Conservation (phyloP, 2,113 vertebrate species). For the Motacilla alba region DNA sequence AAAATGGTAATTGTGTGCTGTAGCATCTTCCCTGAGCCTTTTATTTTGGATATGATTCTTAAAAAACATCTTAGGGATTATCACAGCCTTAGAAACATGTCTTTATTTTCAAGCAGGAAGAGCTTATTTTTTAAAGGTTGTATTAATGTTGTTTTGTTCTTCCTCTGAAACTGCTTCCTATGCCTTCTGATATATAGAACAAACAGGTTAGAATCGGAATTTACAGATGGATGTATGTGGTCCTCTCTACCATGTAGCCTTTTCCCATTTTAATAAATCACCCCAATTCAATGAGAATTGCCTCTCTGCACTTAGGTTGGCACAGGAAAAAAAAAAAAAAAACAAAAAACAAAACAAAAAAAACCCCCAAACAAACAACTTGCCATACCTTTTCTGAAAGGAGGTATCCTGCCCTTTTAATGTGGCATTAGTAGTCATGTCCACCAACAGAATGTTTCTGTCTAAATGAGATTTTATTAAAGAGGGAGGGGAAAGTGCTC, state of each 20-base stretch:
- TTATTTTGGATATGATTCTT: neutral
- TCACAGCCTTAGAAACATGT: neutral
- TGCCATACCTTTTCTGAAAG: neutral
- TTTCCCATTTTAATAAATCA: neutral
- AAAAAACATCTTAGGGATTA: neutral
- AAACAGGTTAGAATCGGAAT: neutral
- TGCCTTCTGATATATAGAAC: neutral
- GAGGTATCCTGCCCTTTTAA: neutral
- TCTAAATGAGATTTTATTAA: neutral
- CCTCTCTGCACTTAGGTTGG: neutral
- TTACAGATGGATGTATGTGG: neutral
- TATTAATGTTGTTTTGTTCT: neutral
- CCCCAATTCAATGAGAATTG: neutral
- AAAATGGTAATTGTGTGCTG: neutral
- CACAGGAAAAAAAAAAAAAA: neutral
- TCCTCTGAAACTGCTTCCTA: neutral
- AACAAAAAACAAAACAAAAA: no score
- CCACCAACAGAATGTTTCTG: rapidly evolving
- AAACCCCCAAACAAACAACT: no score
- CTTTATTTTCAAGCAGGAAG: neutral
- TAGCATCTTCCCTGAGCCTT: neutral
- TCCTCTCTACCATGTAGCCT: neutral
- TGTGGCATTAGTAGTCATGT: neutral
- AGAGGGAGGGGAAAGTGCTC: neutral
- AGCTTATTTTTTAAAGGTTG: neutral